Evolutionary conservation across 2,888 invertebrate genomes (phyloP).

Genomic region (Aporophyla lueneburgensis): DNA sequence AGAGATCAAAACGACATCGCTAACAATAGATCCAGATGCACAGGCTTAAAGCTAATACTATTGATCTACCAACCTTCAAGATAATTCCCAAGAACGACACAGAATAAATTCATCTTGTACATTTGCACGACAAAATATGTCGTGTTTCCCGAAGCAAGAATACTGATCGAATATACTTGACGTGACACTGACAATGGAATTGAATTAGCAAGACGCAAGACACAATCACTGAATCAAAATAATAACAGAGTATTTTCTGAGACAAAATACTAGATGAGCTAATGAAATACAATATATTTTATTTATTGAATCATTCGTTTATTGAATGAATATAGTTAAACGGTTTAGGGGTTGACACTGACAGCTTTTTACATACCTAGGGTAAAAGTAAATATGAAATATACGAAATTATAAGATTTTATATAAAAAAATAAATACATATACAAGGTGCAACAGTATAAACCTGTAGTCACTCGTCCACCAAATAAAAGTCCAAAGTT

Average conservation of each 20-base stretch:
- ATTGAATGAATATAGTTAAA: neutral
- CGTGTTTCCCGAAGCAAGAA: conserved; percentile 53
- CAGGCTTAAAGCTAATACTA: conserved; percentile 27
- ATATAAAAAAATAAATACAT: no score
- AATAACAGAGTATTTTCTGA: conserved; percentile 30
- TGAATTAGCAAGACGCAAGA: conserved; percentile 47
- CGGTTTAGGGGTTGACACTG: neutral
- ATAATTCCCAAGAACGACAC: conserved; percentile 22
- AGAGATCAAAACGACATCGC: conserved; percentile 10
- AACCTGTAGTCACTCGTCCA: no score
- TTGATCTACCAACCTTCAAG: conserved; percentile 37
- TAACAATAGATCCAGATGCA: conserved; percentile 21
- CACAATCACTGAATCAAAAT: conserved; percentile 58
- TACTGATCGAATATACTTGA: conserved; percentile 46
- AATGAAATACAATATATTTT: conserved; percentile 27
- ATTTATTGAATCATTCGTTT: conserved; percentile 2
- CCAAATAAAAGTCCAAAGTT: no score
- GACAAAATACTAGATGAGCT: conserved; percentile 14
- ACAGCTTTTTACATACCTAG: no score
- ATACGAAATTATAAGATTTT: no score
- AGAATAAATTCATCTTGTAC: conserved; percentile 41
- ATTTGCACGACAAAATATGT: conserved; percentile 36
- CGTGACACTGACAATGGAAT: conserved; percentile 35
- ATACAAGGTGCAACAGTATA: no score
- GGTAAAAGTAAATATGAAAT: no score